Evolutionary conservation across 1,140 invertebrate genomes (phyloP), one percentile per base, ranked within the genome.

Genomic region (Galendromus occidentalis): DNA sequence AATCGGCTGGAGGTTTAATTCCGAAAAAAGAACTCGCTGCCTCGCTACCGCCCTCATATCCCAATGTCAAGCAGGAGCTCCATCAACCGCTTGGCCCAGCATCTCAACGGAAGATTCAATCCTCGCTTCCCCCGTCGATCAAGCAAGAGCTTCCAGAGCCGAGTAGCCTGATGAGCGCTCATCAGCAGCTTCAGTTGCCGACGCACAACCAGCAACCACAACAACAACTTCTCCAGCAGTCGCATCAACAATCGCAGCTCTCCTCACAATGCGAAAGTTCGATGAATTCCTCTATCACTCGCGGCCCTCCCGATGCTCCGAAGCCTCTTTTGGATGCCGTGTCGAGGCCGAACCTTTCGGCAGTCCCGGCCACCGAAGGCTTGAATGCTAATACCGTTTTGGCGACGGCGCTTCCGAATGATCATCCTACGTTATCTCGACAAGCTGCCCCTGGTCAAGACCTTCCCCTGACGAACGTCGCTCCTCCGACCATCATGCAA

Each of bases 21-120:
- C 47, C 66, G 69, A 18, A 66, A 70, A 28, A 33, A 59, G 14
- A 69, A 72, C 28, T 67, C 64, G 33, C 68, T 67, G 59, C 68
- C 68, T 47, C 45, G 4, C 45, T 28, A 14, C 4, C 45, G 14
- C 28, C 45, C 18, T 47, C 45, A 20, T 20, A 20, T 28, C 14
- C 45, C 4, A 20, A 28, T 14, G 14, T 20, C 45, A 28, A 59
- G 25, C 14, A 25, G 4, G 51, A 59, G 14, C 17, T 9, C 33
- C 51, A 14, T 20, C 33, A 17, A 33, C 51, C 51, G n/a, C 28
- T 5, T 5, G 20, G 51, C 22, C 6, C 33, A 29, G 51, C 12
- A 59, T 12, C 25, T 14, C 14, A 17, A 22, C 17, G 4, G 17
- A 33, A 59, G 14, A 25, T 17, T 14, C 51, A 59, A 59, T 17